Base-by-base conservation (phyloP, 64 coral and sea anemone genomes). In the Dendrophyllia cribrosa region DNA sequence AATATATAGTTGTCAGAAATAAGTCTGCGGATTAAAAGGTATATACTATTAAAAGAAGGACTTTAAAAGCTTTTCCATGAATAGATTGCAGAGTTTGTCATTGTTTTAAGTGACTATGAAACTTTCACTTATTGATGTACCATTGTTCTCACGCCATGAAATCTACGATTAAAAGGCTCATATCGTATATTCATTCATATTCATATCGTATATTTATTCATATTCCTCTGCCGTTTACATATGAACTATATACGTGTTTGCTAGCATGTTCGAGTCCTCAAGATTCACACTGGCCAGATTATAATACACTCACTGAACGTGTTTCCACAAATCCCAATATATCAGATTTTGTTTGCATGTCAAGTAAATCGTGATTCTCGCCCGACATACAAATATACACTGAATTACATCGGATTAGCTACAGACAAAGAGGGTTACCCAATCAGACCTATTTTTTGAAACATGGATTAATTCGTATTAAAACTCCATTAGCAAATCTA, bases 381-480 rank as follows among this genome's bases (percentile, higher is more conserved):
- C 21, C 9, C 56, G 55, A 58, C 20, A 55, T 23, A 55, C 9
- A 49, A 75, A 77, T 77, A 77, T 13, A 55, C 51, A 53, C 7
- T 25, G 21, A 77, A 77, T 77, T 23, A 77, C 75, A 77, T 77
- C 48, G 48, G 49, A 55, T 77, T 24, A 77, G 75, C 9, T 56
- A 53, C 25, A 14, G 49, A 25, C 75, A 55, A 55, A 77, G 75
- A 50, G 19, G 75, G 49, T 55, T 77, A n/a, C 2, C 0, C 51
- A 23, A 25, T 74, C 12, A 74, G 7, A 11, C 12, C 14, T 64
- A 64, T 47, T 47, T 74, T 19, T 76, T n/a, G 74, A 3, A 74
- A 47, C 74, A 8, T 19, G 74, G 15, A 23, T 76, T 76, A 76
- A 4, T 15, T 69, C 21, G 48, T 15, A 19, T 76, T 51, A 76